Evolutionary conservation across 2,113 vertebrate genomes (phyloP).

Genomic region (Neolamprologus ventralis): DNA sequence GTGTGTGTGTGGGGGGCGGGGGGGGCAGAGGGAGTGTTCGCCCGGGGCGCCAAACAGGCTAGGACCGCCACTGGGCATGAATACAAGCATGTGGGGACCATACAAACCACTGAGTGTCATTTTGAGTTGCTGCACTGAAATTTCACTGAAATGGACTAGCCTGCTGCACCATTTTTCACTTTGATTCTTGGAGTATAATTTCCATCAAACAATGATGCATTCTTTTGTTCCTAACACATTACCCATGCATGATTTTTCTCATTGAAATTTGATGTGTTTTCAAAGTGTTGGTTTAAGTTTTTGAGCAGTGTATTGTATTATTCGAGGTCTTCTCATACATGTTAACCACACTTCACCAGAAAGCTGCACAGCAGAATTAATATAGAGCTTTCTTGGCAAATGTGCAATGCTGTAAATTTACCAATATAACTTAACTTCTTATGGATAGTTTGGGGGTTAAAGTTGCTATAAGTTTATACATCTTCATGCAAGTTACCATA

Average conservation of each 20-base stretch:
- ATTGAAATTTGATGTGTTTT: not conserved
- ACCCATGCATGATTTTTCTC: not conserved
- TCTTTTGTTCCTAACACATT: not conserved
- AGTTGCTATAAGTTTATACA: not conserved
- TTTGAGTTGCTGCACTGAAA: not conserved
- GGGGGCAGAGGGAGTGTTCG: no score
- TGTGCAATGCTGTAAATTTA: not conserved
- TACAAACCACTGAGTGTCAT: not conserved
- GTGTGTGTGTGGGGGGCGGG: no score
- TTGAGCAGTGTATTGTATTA: not conserved
- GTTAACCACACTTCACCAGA: not conserved
- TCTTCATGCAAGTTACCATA: not conserved
- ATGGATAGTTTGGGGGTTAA: not conserved
- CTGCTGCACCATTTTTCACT: not conserved
- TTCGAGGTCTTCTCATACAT: not conserved
- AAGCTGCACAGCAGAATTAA: not conserved
- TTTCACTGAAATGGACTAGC: not conserved
- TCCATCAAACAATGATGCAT: not conserved
- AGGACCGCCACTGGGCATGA: not conserved
- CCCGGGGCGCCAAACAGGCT: no score
- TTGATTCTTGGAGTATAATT: not conserved
- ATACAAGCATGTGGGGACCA: not conserved
- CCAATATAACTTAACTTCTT: accelerated
- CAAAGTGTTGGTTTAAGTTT: not conserved
- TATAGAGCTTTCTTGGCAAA: not conserved